Percentiles rank a stretch among this genome's conserved stretches.
These are phyloP conservation scores for Oryzias sinensis DNA, from an alignment of 2,797 vertebrate species.

Conservation along the genomic window DNA sequence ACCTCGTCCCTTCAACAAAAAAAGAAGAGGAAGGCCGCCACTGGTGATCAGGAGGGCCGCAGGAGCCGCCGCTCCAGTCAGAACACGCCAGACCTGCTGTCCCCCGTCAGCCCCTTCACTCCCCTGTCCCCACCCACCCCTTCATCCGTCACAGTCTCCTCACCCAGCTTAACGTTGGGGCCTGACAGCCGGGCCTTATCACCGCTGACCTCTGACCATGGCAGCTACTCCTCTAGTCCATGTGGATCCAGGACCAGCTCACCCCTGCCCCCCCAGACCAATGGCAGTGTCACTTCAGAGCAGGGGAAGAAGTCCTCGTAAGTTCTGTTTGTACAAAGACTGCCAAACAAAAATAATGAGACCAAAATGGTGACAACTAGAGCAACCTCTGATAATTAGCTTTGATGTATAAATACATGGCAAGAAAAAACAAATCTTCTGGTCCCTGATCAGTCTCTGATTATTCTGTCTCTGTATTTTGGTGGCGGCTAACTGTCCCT, in stretches of 20 bases:
- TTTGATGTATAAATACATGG: too few relatives aligned
- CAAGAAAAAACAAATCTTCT: background rate
- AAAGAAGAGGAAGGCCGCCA: conserved; percentile 71
- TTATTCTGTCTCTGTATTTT: conserved; percentile 1
- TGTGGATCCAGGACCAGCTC: conserved; percentile 43
- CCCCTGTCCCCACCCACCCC: conserved; percentile 8
- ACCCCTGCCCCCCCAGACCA: conserved; percentile 38
- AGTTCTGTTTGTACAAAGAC: conserved; percentile 21
- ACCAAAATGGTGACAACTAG: too few relatives aligned
- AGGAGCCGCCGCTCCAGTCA: conserved; percentile 67
- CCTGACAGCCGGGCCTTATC: conserved; percentile 28
- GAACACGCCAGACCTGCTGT: conserved; percentile 48
- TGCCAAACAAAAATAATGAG: too few relatives aligned
- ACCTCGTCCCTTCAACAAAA: conserved; percentile 55
- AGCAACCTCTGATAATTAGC: too few relatives aligned
- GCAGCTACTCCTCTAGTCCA: conserved; percentile 42
- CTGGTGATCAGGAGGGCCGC: conserved; percentile 67
- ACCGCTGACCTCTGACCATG: conserved; percentile 41
- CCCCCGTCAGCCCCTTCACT: conserved; percentile 6
- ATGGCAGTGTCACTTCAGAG: conserved; percentile 25
- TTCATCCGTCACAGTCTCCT: conserved; percentile 12
- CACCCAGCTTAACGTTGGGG: background rate
- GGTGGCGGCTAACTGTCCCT: conserved; percentile 35
- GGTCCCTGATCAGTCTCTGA: background rate
- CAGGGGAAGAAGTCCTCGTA: conserved; percentile 47